A percentile compares a stretch with the other conserved stretches of the same genome.
phyloP scores from a whole-genome alignment of 2,797 vertebrate genomes.

The Onychomys torridus region DNA sequence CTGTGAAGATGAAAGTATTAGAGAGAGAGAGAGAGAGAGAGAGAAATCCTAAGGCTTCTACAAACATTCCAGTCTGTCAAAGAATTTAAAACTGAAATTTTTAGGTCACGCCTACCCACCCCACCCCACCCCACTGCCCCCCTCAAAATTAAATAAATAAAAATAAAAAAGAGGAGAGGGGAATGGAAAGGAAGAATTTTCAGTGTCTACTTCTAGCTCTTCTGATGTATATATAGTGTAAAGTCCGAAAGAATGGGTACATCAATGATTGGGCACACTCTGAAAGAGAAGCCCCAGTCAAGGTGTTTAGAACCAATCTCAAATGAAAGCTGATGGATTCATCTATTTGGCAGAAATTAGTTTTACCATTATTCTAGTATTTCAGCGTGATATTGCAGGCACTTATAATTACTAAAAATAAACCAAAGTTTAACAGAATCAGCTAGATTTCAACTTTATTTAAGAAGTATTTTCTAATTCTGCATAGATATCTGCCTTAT shows the following conservation, averaged over 20 bases:
- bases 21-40: too few relatives aligned
- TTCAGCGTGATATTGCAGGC: conserved; percentile 78
- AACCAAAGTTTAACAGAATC: conserved; percentile 83
- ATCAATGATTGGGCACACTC: conserved; percentile 80
- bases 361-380: conserved; percentile 82
- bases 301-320: conserved; percentile 81
- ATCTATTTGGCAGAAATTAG: conserved; percentile 84
- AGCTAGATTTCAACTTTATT: conserved; percentile 85
- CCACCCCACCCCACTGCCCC: background rate
- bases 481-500: conserved; percentile 88
- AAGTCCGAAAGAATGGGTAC: conserved; percentile 77
- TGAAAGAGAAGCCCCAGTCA: conserved; percentile 78
- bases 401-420: conserved; percentile 84
- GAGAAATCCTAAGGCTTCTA: conserved; percentile 76
- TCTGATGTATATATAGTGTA: conserved; percentile 79
- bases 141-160: background rate
- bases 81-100: conserved; percentile 52
- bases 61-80: conserved; percentile 76
- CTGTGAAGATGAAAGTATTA: conserved; percentile 35
- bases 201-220: conserved; percentile 69
- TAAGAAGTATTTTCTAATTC: conserved; percentile 88
- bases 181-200: conserved; percentile 59
- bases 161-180: background rate
- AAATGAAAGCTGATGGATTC: conserved; percentile 82
- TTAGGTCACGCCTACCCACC: background rate